Base-by-base conservation (phyloP, 2,888 invertebrate species). In the Trimorus sp. region DNA sequence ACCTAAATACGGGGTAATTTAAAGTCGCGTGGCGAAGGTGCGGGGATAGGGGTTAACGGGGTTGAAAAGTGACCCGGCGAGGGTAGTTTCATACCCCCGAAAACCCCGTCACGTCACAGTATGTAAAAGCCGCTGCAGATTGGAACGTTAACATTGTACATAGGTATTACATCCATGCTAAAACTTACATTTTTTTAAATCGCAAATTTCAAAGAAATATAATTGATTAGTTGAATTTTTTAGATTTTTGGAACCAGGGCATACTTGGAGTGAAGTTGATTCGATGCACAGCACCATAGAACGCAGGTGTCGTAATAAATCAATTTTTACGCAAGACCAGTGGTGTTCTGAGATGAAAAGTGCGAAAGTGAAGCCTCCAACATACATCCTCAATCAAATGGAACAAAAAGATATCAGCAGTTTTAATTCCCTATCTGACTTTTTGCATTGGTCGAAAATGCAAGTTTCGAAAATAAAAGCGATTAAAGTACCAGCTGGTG, bases 71-170 rank as follows among this genome's bases (percentile, higher is more conserved):
- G n/a, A n/a, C n/a, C n/a, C n/a, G n/a, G n/a, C n/a, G n/a, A n/a
- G n/a, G n/a, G n/a, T n/a, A n/a, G n/a, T n/a, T n/a, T n/a, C n/a
- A n/a, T n/a, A n/a, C n/a, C n/a, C n/a, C n/a, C n/a, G n/a, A n/a
- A n/a, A n/a, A n/a, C n/a, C n/a, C n/a, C n/a, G n/a, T n/a, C n/a
- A n/a, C n/a, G n/a, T n/a, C n/a, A n/a, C n/a, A n/a, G n/a, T n/a
- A n/a, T n/a, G 11, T 76, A 0, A 68, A 53, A 40, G 62, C 54
- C 2, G 8, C 51, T 15, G 2, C 36, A 36, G 59, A 66, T 38
- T 49, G 48, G 0, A 42, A 56, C 11, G 40, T 68, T n/a, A 36
- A 56, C 11, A 56, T 68, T 54, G 36, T 54, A 16, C 54, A 54
- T 11, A 53, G 53, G 53, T 53, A 53, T 11, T n/a, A 3, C n/a